These are phyloP conservation scores for Steinernema carpocapsae DNA, from an alignment of 2,888 invertebrate genomes.

Conservation along the genomic window DNA sequence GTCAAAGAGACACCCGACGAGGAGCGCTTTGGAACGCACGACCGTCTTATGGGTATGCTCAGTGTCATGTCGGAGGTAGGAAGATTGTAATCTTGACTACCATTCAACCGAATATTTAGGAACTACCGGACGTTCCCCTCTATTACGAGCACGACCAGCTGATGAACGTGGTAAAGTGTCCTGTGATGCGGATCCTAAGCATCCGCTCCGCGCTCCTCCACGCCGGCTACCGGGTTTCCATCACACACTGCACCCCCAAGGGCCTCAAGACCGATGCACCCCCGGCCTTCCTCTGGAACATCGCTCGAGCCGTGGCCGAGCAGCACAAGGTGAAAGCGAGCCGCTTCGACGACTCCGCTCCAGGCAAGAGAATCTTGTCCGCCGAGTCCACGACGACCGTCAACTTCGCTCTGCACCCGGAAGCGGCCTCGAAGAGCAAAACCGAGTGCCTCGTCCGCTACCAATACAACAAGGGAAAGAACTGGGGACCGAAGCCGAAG, in stretches of 20 bases:
- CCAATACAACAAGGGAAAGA: conserved; percentile 68
- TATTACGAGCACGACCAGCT: conserved; percentile 85
- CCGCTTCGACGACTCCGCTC: conserved; percentile 42
- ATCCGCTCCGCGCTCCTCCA: conserved; percentile 83
- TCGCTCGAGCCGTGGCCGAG: conserved; percentile 77
- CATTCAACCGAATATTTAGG: conserved; percentile 72
- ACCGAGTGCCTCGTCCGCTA: conserved; percentile 62
- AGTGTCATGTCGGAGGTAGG: conserved; percentile 75
- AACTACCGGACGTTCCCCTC: conserved; percentile 82
- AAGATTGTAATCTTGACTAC: not conserved
- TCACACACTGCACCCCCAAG: conserved; percentile 85
- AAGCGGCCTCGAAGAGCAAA: conserved; percentile 55
- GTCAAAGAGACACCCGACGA: conserved; percentile 60
- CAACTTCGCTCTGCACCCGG: conserved; percentile 59
- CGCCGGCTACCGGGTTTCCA: conserved; percentile 87
- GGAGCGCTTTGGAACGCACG: conserved; percentile 76
- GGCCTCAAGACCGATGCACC: conserved; percentile 94
- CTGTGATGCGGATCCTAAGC: conserved; percentile 31
- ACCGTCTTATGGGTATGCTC: conserved; percentile 81
- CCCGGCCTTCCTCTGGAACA: conserved; percentile 84
- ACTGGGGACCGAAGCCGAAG: conserved; percentile 67
- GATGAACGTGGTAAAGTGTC: conserved; percentile 73
- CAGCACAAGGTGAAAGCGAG: conserved; percentile 34
- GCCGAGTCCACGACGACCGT: conserved; percentile 40
- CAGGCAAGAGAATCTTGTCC: conserved; percentile 46